Evolutionary conservation across 2,888 invertebrate genomes (phyloP).

Genomic region (Drosophila phalerata): DNA sequence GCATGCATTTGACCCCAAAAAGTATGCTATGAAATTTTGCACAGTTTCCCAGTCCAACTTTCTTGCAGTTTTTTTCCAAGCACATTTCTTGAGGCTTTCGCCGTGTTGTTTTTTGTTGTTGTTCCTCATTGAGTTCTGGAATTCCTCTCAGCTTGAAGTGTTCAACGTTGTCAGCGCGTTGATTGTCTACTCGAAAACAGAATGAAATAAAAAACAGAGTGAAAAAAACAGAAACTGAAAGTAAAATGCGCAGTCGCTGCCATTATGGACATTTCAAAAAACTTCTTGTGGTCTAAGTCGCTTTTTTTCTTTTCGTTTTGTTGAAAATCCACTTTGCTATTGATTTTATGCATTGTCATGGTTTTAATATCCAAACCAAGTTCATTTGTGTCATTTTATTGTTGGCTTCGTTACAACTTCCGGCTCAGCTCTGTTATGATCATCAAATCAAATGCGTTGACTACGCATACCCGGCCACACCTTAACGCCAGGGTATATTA

Average conservation of each 20-base stretch:
- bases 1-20: constrained; percentile 41
- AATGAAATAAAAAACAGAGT: not conserved
- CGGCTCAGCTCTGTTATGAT: constrained; percentile 26
- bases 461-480: constrained; percentile 6
- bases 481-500: not conserved
- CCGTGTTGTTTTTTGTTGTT: constrained; percentile 12
- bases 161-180: constrained; percentile 47
- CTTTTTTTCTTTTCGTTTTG: constrained; percentile 13
- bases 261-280: constrained; percentile 61
- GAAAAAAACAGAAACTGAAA: constrained; percentile 25
- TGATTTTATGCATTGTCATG: constrained; percentile 57
- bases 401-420: constrained; percentile 32
- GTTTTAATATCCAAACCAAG: constrained; percentile 15
- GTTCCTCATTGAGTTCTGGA: constrained; percentile 8
- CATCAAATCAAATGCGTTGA: constrained; percentile 39
- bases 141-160: constrained; percentile 53
- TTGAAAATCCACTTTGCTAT: constrained; percentile 28
- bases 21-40: constrained; percentile 33
- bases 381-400: constrained; percentile 39
- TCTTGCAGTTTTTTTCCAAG: constrained; percentile 12
- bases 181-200: constrained; percentile 40
- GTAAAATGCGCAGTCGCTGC: constrained; percentile 38
- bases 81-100: constrained; percentile 26
- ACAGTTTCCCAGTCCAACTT: constrained; percentile 5
- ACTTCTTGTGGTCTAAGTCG: constrained; percentile 37